Evolutionary conservation across 2,888 invertebrate genomes (phyloP).

Genomic region (Apodemia hepburni): DNA sequence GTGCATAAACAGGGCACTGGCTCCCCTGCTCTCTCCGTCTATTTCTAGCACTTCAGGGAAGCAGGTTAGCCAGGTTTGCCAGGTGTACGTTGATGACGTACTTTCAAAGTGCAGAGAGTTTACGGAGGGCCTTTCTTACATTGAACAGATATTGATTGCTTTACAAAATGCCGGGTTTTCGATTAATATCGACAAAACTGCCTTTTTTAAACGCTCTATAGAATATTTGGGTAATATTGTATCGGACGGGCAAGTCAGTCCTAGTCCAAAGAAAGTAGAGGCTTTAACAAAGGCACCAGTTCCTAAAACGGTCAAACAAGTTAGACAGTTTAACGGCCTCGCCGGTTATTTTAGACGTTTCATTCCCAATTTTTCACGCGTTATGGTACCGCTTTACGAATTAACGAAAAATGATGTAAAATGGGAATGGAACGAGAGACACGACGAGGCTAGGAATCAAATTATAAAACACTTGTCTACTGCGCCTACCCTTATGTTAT

Average conservation of each 20-base stretch:
- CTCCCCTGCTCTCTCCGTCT: background rate
- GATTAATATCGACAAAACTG: conserved; percentile 30
- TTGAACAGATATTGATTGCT: conserved; percentile 32
- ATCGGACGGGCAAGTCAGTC: conserved; percentile 34
- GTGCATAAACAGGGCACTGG: conserved; percentile 28
- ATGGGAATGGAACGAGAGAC: conserved; percentile 27
- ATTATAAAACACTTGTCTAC: conserved; percentile 29
- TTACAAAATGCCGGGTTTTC: conserved; percentile 35
- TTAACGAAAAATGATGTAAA: conserved; percentile 24
- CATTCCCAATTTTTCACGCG: conserved; percentile 26
- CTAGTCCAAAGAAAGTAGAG: conserved; percentile 36
- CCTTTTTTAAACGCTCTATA: conserved; percentile 33
- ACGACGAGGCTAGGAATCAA: conserved; percentile 31
- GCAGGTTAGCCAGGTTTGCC: conserved; percentile 19
- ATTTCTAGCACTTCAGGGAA: background rate
- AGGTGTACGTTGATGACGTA: conserved; percentile 39
- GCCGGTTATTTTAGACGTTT: conserved; percentile 30
- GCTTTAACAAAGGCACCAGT: conserved; percentile 36
- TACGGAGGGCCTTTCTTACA: conserved; percentile 24
- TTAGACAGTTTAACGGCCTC: conserved; percentile 33
- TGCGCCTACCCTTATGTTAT: conserved; percentile 29
- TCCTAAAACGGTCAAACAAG: conserved; percentile 34
- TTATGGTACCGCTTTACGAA: conserved; percentile 26
- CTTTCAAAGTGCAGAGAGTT: conserved; percentile 27
- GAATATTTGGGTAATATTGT: conserved; percentile 38